These are phyloP conservation scores for Erynnis tages DNA, from an alignment of 2,888 invertebrate genomes.

Conservation along the genomic window DNA sequence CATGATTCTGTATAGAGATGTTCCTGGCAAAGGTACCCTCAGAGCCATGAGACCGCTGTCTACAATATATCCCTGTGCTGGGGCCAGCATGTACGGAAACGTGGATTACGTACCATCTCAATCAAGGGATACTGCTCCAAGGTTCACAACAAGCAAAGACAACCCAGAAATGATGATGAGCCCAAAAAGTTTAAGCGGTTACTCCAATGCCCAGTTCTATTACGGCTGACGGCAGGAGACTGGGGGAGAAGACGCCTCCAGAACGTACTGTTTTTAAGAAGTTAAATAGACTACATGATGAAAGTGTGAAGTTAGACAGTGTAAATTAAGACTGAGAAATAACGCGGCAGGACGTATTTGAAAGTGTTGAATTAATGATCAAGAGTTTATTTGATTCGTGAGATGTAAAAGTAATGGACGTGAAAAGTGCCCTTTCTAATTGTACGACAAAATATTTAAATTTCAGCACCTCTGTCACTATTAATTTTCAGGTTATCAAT, in stretches of 20 bases:
- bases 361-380: too few species aligned
- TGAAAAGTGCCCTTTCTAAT: too few species aligned
- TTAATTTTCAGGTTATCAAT: too few species aligned
- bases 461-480: too few species aligned
- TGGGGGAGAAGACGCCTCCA: constrained; percentile 46
- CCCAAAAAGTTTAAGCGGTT: constrained; percentile 68
- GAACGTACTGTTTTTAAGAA: constrained; percentile 56
- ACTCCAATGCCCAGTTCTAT: constrained; percentile 63
- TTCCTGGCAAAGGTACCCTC: constrained; percentile 61
- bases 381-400: too few species aligned
- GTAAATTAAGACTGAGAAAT: constrained; percentile 10
- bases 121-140: constrained; percentile 48
- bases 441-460: too few species aligned
- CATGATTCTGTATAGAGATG: constrained; percentile 71
- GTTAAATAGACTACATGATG: neutral
- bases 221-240: constrained; percentile 64
- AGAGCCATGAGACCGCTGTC: constrained; percentile 73
- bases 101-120: constrained; percentile 61
- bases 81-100: constrained; percentile 71
- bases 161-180: constrained; percentile 60
- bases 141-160: constrained; percentile 51
- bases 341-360: too few species aligned
- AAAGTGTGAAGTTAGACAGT: neutral
- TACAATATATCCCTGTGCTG: constrained; percentile 67
- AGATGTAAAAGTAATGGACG: too few species aligned